Evolutionary conservation across 2,797 vertebrate genomes (phyloP).

Genomic region (Orientallactaga sibirica): DNA sequence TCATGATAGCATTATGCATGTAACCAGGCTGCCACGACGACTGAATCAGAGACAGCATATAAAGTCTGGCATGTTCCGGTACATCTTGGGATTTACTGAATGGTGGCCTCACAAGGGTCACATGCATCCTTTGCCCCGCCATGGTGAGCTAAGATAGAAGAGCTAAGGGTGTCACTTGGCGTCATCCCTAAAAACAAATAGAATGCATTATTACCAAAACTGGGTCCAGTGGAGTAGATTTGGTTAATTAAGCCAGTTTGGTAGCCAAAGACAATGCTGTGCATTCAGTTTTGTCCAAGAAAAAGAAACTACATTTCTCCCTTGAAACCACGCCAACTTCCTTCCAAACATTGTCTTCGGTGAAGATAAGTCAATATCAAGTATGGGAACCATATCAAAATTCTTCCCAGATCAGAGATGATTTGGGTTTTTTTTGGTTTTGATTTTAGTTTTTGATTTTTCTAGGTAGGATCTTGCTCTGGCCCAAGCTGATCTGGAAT

Average conservation of each 20-base stretch:
- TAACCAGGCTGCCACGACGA: not conserved
- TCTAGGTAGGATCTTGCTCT: too few relatives aligned
- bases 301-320: not conserved
- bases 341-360: not conserved
- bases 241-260: constrained; percentile 46
- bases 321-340: constrained; percentile 9
- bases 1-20: not conserved
- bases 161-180: not conserved
- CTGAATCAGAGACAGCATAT: not conserved
- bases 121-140: not conserved
- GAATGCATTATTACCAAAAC: constrained; percentile 24
- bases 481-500: too few relatives aligned
- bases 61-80: not conserved
- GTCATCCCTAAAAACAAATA: constrained; percentile 13
- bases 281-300: constrained; percentile 7
- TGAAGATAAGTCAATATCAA: constrained; percentile 3
- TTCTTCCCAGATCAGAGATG: constrained; percentile 7
- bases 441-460: too few relatives aligned
- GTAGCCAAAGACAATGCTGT: not conserved
- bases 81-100: not conserved
- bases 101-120: not conserved
- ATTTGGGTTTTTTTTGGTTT: not conserved
- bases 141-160: not conserved
- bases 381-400: not conserved
- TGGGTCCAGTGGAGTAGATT: not conserved